Evolutionary conservation across 1,140 invertebrate species (phyloP).

Genomic region (Lepidurus apus): DNA sequence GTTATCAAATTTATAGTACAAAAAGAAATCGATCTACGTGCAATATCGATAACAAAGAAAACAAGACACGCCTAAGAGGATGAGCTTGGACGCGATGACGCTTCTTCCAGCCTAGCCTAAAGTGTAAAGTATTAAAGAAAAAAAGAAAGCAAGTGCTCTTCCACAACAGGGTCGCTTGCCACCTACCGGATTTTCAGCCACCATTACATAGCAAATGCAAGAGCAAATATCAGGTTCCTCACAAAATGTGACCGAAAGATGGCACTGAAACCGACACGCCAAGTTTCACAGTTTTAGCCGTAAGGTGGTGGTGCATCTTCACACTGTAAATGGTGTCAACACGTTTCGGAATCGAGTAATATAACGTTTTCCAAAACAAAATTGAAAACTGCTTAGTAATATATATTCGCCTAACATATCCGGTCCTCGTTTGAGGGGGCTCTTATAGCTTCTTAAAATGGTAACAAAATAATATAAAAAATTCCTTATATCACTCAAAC

Average conservation of each 20-base stretch:
- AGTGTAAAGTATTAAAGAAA: too few species aligned
- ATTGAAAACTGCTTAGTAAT: background rate
- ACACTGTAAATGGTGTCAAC: background rate
- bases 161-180: too few species aligned
- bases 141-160: too few species aligned
- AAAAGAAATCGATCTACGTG: too few species aligned
- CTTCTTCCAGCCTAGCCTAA: too few species aligned
- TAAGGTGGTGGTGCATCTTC: background rate
- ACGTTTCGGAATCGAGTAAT: background rate
- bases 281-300: background rate
- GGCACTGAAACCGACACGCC: background rate
- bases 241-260: background rate
- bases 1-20: too few species aligned
- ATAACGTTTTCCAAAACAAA: constrained; percentile 1
- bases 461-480: background rate
- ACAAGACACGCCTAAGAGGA: too few species aligned
- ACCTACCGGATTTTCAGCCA: too few species aligned
- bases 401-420: background rate
- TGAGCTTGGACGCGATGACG: too few species aligned
- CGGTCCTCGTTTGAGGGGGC: background rate
- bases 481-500: background rate
- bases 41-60: too few species aligned
- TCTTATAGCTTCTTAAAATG: background rate
- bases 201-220: too few species aligned
- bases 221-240: too few species aligned